Percentiles rank a stretch among this genome's conserved stretches.
Evolutionary conservation across 2,888 invertebrate species (phyloP).

Genomic region (Pollenia labialis): DNA sequence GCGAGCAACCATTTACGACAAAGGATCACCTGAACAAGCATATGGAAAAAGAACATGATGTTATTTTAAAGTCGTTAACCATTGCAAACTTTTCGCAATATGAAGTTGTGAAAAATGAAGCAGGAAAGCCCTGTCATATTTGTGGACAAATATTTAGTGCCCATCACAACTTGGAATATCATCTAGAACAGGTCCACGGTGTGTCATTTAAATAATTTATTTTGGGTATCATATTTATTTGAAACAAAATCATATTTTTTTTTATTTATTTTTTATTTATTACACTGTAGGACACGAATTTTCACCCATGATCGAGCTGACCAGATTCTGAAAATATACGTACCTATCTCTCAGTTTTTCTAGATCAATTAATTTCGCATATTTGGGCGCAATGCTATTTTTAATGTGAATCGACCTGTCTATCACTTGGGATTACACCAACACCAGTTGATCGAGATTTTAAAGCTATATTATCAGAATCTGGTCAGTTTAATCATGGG

Average conservation of each 20-base stretch:
- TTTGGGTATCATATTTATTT: not conserved
- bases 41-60: constrained; percentile 77
- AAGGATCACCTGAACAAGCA: constrained; percentile 76
- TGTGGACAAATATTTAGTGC: constrained; percentile 76
- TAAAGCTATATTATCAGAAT: no score
- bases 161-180: constrained; percentile 75
- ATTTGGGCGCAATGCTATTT: no score
- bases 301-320: no score
- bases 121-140: constrained; percentile 74
- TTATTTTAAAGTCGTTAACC: constrained; percentile 75
- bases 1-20: constrained; percentile 71
- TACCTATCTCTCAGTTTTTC: no score
- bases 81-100: constrained; percentile 75
- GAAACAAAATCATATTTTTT: constrained; percentile 5
- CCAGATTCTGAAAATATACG: no score
- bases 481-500: no score
- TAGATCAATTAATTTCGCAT: no score
- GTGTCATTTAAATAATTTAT: constrained; percentile 76
- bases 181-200: constrained; percentile 74
- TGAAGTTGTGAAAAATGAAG: constrained; percentile 74
- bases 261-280: no score
- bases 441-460: no score
- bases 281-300: no score
- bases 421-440: no score
- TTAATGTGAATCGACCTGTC: no score